Conservation (phyloP, 1,140 invertebrate species). For the Nylanderia fulva region DNA sequence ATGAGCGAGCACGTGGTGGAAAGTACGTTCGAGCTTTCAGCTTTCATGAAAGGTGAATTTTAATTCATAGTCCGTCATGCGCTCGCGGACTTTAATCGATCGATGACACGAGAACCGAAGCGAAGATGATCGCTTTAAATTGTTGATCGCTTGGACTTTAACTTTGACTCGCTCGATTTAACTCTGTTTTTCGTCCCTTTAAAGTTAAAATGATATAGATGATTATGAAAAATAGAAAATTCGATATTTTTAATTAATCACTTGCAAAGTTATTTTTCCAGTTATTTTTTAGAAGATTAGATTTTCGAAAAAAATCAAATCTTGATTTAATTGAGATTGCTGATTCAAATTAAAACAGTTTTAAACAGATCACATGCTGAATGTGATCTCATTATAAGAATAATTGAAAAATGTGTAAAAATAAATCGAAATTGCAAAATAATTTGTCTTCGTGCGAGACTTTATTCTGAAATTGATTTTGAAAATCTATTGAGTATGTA, state of each 20-base stretch:
- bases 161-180: not conserved
- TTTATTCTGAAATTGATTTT: not conserved
- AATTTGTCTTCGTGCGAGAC: not conserved
- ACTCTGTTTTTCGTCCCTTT: not conserved
- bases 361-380: too few relatives aligned
- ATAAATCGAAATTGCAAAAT: not conserved
- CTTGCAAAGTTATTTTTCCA: not conserved
- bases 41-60: slow-evolving; percentile 81
- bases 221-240: not conserved
- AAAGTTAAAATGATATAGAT: not conserved
- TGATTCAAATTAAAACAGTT: too few relatives aligned
- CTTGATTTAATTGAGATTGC: too few relatives aligned
- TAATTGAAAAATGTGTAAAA: not conserved
- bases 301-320: not conserved
- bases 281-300: not conserved
- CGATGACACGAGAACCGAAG: slow-evolving; percentile 15
- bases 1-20: slow-evolving; percentile 81
- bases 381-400: too few relatives aligned
- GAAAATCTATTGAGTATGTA: not conserved
- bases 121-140: not conserved
- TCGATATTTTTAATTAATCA: not conserved
- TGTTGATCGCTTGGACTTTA: not conserved
- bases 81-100: slow-evolving; percentile 6
- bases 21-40: slow-evolving; percentile 76
- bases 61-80: not conserved